Base-by-base conservation (phyloP, 1,140 invertebrate genomes). In the Neoseiulus cucumeris region DNA sequence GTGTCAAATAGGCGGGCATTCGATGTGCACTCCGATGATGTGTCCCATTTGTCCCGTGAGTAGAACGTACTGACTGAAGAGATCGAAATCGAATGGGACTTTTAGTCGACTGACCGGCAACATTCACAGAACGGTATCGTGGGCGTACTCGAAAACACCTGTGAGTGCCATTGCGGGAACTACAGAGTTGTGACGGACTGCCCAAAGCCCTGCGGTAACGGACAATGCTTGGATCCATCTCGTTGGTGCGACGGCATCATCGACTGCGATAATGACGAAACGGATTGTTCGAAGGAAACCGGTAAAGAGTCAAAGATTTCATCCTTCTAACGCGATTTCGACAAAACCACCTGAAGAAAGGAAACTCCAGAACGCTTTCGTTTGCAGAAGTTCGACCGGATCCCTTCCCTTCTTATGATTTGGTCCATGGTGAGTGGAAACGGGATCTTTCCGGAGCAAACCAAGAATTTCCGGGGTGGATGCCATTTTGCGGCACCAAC, bases 211-310 rank as follows among this genome's bases (percentile, higher is more conserved):
- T 59, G 51, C 33, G 22, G 51, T 2, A 59, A 59, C 70, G 82
- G 84, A 44, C 75, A 84, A 51, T 92, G 89, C 70, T 81, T 92
- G 7, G 77, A 83, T 1, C 77, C 81, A 66, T 75, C 79, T 1
- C 75, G 78, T 0, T 88, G 87, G 85, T 92, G 89, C 75, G 82
- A 92, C 73, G 87, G 87, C 0, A 75, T 89, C 0, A 78, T 83
- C 68, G 84, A 92, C 72, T 92, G 89, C 73, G 82, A 83, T 1
- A 86, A 89, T 75, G 89, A 92, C 75, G 89, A 92, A 75, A 74
- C 76, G 1, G 76, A 82, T 66, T 91, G 87, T 72, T 71, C 74
- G 42, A 76, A 33, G 14, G 14, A 59, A 59, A 25, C 33, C 14
- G 51, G 51, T 59, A 9, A n/a, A 20, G 33, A 6, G 9, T 39